These are phyloP conservation scores for Tauraco erythrolophus DNA, from an alignment of 2,113 vertebrate species.

Conservation along the genomic window DNA sequence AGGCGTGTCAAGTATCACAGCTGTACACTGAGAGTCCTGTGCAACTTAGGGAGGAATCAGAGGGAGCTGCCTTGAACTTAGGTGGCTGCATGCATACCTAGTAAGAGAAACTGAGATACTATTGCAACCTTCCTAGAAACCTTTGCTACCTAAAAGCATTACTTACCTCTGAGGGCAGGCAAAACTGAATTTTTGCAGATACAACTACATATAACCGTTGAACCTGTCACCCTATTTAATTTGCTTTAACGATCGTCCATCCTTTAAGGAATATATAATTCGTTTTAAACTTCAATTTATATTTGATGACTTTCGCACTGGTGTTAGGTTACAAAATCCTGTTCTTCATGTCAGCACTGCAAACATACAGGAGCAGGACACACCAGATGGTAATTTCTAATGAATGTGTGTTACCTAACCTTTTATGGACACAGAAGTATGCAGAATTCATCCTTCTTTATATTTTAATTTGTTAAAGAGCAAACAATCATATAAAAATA, in stretches of 20 bases:
- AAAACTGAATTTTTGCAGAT: neutral
- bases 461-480: neutral
- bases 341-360: neutral
- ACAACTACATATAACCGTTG: neutral
- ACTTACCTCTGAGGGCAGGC: neutral
- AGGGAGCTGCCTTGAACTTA: neutral
- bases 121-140: neutral
- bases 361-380: neutral
- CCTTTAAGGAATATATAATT: neutral
- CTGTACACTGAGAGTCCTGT: neutral
- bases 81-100: neutral
- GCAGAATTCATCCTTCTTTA: neutral
- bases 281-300: neutral
- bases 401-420: neutral
- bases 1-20: neutral
- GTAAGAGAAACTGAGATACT: neutral
- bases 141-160: neutral
- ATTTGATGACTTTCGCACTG: neutral
- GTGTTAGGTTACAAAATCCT: neutral
- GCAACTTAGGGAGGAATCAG: neutral
- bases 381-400: neutral
- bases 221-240: fast-evolving
- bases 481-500: neutral
- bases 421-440: neutral
- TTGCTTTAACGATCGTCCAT: fast-evolving